Evolutionary conservation across 2,888 invertebrate genomes (phyloP).

Genomic region (Taphrorychus bicolor): DNA sequence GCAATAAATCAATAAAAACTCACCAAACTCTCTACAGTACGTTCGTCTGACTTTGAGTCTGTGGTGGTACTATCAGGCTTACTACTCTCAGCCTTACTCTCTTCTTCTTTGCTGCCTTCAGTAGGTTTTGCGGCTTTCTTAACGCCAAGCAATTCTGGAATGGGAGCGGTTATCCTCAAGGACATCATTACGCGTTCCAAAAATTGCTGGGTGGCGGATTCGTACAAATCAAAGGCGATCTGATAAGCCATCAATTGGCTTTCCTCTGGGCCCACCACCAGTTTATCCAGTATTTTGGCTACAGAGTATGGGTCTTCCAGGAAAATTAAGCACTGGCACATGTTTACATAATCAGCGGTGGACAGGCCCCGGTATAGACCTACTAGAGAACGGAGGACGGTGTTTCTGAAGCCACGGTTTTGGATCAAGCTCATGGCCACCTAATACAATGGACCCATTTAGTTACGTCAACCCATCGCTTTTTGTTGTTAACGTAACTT

Average conservation of each 20-base stretch:
- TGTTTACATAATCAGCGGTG: constrained; percentile 96
- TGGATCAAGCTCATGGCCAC: constrained; percentile 97
- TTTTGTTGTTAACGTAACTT: too few species aligned
- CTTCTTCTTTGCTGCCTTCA: constrained; percentile 9
- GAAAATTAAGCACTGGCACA: constrained; percentile 98
- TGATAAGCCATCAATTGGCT: constrained; percentile 94
- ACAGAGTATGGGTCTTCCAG: constrained; percentile 93
- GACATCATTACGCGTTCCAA: constrained; percentile 86
- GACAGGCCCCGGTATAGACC: constrained; percentile 87
- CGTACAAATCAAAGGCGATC: constrained; percentile 98
- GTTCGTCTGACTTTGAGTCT: constrained; percentile 55
- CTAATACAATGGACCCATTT: too few species aligned
- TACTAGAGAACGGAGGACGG: constrained; percentile 87
- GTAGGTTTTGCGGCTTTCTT: constrained; percentile 56
- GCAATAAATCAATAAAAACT: too few species aligned
- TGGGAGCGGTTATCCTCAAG: constrained; percentile 80
- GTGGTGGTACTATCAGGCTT: constrained; percentile 54
- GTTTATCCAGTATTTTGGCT: constrained; percentile 89
- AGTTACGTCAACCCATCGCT: too few species aligned
- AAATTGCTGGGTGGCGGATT: constrained; percentile 98
- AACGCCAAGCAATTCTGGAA: constrained; percentile 77
- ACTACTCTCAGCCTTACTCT: constrained; percentile 51
- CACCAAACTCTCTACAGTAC: constrained; percentile 66
- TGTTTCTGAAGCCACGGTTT: constrained; percentile 91
- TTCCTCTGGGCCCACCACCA: constrained; percentile 77